These are phyloP conservation scores for Aythya baeri DNA, from an alignment of 2,113 vertebrate species.

Conservation along the genomic window DNA sequence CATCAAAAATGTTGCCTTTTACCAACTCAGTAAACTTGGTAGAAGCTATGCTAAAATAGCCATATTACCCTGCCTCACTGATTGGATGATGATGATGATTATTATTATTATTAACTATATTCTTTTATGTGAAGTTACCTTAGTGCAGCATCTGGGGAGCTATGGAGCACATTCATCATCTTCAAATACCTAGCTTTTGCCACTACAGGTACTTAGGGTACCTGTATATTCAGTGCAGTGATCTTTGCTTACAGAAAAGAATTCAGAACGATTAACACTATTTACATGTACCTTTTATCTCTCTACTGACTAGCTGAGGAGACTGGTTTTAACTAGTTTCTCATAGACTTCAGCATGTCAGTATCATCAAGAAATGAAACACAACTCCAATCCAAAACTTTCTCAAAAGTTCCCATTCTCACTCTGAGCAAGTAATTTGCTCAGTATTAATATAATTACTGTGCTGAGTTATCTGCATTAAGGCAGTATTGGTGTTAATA, in stretches of 20 bases:
- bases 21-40: neutral
- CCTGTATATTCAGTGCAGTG: neutral
- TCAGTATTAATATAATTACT: neutral
- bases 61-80: neutral
- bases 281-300: neutral
- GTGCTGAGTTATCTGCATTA: neutral
- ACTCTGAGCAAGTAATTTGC: neutral
- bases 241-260: neutral
- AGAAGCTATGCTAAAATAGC: neutral
- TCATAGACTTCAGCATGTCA: neutral
- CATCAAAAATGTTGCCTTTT: neutral
- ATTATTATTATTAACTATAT: neutral
- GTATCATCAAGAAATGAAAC: neutral
- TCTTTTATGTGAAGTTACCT: neutral
- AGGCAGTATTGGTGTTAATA: neutral
- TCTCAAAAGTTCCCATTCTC: neutral
- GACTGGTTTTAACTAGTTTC: neutral
- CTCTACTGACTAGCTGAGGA: neutral
- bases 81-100: neutral
- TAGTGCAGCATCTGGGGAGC: neutral
- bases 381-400: neutral
- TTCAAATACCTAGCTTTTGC: neutral
- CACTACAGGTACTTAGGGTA: neutral
- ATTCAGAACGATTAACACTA: neutral
- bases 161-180: neutral